Evolutionary conservation across 2,113 vertebrate genomes (phyloP), one percentile per base, ranked within the genome.

Genomic region (Scatophagus argus): DNA sequence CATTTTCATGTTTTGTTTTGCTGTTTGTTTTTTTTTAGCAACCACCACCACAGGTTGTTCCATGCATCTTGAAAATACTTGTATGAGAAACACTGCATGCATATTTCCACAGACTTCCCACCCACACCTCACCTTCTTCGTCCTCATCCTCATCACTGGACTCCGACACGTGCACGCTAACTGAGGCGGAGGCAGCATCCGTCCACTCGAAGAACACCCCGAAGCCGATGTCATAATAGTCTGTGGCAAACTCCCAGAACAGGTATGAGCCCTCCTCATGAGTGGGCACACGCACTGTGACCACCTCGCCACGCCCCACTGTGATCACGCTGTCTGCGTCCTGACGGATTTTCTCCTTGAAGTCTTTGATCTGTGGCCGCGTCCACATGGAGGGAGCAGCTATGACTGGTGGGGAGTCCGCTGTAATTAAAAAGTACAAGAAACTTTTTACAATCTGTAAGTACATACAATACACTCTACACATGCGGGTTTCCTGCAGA

Each of bases 171-270:
- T 99, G 98, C 72, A 99, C 98, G 34, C 97, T 99, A 93, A 99
- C 97, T 0, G 97, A 94, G 23, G 97, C 97, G 16, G 96, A 97
- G 38, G 98, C 95, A 29, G 97, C 96, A 61, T 99, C 97, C 85
- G 97, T 99, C 98, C 98, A 99, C 96, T 99, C 98, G 91, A 99
- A 99, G 93, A 97, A 98, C 62, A 99, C 98, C 76, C 98, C 98
- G 92, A 99, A 99, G 87, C 98, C 98, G 90, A 99, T 96, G 95
- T 99, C 98, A 89, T 99, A 99, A 95, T 95, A 96, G 96, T 99
- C 98, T 72, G 97, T 99, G 79, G 98, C 98, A 93, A 99, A 99
- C 92, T 99, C 98, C 98, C 98, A 99, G 88, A 99, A 99, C 70
- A 99, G 96, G 79, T 99, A 99, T 1, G 98, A 97, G 51, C 98